Evolutionary conservation across 2,113 vertebrate genomes (phyloP), one percentile per base, ranked within the genome.

Genomic region (Chloebia gouldiae): DNA sequence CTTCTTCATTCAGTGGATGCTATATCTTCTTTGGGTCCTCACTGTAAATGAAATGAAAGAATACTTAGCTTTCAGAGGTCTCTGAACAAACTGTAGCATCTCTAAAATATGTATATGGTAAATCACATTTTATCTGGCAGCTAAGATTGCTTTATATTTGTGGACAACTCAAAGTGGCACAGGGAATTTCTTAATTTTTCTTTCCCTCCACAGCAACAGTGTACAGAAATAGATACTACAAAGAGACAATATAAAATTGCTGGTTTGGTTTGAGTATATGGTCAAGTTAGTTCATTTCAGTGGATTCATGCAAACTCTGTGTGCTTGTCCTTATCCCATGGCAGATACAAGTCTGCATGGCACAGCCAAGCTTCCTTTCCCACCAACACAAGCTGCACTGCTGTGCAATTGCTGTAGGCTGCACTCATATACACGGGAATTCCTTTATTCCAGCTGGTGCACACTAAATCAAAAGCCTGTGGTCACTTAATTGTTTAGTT

Each of bases 1-100:
- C 72, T 83, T 94, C 87, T 88, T 77, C 80, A 22, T 70, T 45
- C 44, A 16, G 22, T 2, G 25, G 42, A 2, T 63, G 11, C 7
- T 40, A 20, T 7, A 4, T 81, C 35, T 93, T 86, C 79, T 93
- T 86, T 64, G 82, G 17, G 4, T 75, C 49, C 72, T 92, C 86
- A 78, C 96, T 97, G 90, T 35, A 90, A 92, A 47, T 16, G 45
- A 86, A 94, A 88, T 33, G 20, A 92, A n/a, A 93, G 40, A 78
- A 75, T 31, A 68, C 12, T 94, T 81, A 95, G n/a, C 15, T 92
- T 91, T 76, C 66, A 88, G 39, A 92, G 24, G 47, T 70, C 39
- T 59, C 76, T 81, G 44, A 71, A 51, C 19, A 87, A 80, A 77
- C 27, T 9, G 3, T 22, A 65, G 9, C 37, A 73, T 70, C 45